A percentile compares a stretch with the other conserved stretches of the same genome.
Evolutionary conservation across 2,888 invertebrate genomes (phyloP).

Genomic region (Diaprepes abbreviatus): DNA sequence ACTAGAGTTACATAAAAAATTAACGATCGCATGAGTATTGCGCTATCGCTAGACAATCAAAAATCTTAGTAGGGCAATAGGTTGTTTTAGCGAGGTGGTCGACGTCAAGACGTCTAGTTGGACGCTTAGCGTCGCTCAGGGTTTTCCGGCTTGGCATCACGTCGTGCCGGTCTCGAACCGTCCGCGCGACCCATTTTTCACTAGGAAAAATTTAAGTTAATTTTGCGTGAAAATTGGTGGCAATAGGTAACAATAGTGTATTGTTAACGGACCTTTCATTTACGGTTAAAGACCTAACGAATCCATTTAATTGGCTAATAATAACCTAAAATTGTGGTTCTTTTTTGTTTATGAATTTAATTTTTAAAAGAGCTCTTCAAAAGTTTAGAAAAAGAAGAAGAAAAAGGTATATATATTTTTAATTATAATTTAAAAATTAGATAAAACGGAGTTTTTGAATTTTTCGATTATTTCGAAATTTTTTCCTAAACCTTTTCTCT

Average conservation of each 20-base stretch:
- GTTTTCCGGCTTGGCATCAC: constrained; percentile 29
- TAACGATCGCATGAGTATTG: constrained; percentile 4
- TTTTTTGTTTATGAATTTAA: constrained; percentile 55
- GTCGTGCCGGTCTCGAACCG: constrained; percentile 36
- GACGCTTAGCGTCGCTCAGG: constrained; percentile 32
- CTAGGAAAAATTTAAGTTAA: constrained; percentile 11
- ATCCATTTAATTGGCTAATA: background rate
- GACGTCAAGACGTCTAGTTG: constrained; percentile 28
- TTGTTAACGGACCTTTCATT: constrained; percentile 6
- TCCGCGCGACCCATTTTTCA: constrained; percentile 26
- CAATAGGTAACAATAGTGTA: constrained; percentile 23
- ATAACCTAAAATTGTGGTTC: background rate
- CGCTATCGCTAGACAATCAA: constrained; percentile 19
- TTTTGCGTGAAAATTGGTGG: constrained; percentile 18
- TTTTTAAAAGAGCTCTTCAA: constrained; percentile 55
- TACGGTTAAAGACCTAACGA: background rate
- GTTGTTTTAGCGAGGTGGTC: constrained; percentile 31
- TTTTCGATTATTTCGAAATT: no score
- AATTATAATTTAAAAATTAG: background rate
- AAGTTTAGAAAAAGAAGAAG: constrained; percentile 55
- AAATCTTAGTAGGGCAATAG: constrained; percentile 38
- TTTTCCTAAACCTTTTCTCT: no score
- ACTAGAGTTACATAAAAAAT: background rate
- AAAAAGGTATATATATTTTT: constrained; percentile 46
- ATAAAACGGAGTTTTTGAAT: background rate